These are phyloP conservation scores for Raja brachyura DNA, from an alignment of 2,113 vertebrate genomes.

Conservation along the genomic window DNA sequence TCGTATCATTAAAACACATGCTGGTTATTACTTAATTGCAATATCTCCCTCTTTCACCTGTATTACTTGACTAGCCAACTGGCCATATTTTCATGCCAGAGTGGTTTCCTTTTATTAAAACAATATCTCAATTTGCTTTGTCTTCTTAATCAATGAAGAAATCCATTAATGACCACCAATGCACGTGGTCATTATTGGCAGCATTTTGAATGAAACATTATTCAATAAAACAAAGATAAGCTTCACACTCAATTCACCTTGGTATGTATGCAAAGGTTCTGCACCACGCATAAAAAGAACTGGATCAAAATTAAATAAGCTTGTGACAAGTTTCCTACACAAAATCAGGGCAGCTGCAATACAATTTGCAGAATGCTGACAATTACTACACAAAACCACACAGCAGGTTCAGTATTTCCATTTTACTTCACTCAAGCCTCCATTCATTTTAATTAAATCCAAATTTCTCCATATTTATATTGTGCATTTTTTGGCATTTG, in stretches of 20 bases:
- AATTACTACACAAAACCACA: constrained; percentile 10
- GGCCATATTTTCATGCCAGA: neutral
- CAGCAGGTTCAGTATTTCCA: neutral
- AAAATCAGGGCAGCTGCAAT: constrained; percentile 12
- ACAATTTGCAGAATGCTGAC: neutral
- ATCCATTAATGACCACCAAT: neutral
- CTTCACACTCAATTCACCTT: constrained; percentile 14
- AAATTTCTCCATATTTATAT: neutral
- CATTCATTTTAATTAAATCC: neutral
- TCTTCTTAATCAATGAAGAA: neutral
- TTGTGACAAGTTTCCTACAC: neutral
- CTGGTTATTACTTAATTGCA: constrained; percentile 12
- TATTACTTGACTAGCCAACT: neutral
- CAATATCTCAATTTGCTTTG: constrained; percentile 5
- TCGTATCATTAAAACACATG: constrained; percentile 2
- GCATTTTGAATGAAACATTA: neutral
- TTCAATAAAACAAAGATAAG: neutral
- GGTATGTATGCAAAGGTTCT: neutral
- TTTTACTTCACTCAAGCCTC: constrained; percentile 9
- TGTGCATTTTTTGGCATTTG: constrained; percentile 13
- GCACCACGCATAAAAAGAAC: constrained; percentile 1
- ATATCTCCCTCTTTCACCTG: neutral
- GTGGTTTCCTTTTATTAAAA: constrained; percentile 4
- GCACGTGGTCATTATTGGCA: neutral
- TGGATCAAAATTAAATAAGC: constrained; percentile 30